A percentile compares a stretch with the other conserved stretches of the same genome.
These are phyloP conservation scores for Helogale parvula DNA, from an alignment of 2,113 vertebrate species.

Conservation along the genomic window DNA sequence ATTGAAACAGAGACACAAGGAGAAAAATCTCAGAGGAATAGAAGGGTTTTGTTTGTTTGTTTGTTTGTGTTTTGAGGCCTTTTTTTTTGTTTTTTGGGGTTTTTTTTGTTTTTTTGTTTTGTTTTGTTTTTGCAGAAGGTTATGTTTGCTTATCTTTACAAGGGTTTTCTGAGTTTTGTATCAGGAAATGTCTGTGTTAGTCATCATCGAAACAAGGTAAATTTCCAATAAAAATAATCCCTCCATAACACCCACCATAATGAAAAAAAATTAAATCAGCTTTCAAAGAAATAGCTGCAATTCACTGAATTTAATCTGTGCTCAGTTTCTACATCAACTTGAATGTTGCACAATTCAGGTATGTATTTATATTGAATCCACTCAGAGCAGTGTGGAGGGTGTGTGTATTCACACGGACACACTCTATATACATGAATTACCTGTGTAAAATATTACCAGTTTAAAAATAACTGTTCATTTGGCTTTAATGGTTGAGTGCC, in stretches of 20 bases:
- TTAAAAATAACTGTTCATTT: conserved; percentile 14
- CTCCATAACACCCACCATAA: background rate
- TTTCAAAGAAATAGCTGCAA: background rate
- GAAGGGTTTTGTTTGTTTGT: background rate
- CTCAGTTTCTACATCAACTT: background rate
- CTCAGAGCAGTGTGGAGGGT: background rate
- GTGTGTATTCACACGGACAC: background rate
- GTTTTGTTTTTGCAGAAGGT: background rate
- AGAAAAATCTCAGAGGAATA: background rate
- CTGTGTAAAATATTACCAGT: background rate
- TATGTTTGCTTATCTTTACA: background rate
- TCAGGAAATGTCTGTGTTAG: background rate
- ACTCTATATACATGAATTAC: background rate
- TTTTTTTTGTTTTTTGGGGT: too few species aligned
- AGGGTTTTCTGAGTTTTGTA: background rate
- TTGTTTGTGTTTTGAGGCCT: too few species aligned
- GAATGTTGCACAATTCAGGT: background rate
- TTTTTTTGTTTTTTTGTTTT: too few species aligned
- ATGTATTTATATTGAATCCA: background rate
- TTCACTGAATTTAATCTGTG: background rate
- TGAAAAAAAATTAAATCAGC: background rate
- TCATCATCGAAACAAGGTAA: background rate
- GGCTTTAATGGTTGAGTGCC: background rate
- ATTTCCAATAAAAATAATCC: background rate
- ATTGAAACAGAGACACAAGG: background rate